phyloP scores from a whole-genome alignment of 2,888 invertebrate genomes.

The Macroteleia sp. region DNA sequence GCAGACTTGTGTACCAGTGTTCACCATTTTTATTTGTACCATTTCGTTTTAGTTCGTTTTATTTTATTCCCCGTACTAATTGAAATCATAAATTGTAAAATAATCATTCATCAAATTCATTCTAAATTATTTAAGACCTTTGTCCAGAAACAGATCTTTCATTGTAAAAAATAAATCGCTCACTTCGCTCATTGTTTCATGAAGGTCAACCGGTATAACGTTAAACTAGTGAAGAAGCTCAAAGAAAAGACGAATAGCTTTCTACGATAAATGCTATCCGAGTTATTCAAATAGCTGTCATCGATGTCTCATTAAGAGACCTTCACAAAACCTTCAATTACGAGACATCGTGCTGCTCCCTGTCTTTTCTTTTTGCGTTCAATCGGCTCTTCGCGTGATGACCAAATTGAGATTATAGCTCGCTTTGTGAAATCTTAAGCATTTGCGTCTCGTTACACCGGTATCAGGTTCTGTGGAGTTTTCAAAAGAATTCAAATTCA shows the following conservation, averaged over 20 bases:
- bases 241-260: conserved; percentile 64
- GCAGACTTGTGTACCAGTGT: conserved; percentile 23
- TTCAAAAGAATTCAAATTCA: conserved; percentile 4
- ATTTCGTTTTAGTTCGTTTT: not conserved
- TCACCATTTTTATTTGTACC: not conserved
- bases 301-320: conserved; percentile 69
- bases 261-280: conserved; percentile 63
- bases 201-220: conserved; percentile 42
- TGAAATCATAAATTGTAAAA: conserved; percentile 17
- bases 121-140: not conserved
- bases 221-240: conserved; percentile 27
- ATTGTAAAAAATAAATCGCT: conserved; percentile 12
- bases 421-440: conserved; percentile 20
- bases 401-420: conserved; percentile 32
- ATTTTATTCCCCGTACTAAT: too few species aligned
- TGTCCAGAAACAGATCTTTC: not conserved
- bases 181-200: conserved; percentile 6
- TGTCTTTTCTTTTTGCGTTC: conserved; percentile 22
- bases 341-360: conserved; percentile 18
- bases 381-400: conserved; percentile 12
- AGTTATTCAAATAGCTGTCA: conserved; percentile 69
- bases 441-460: conserved; percentile 22
- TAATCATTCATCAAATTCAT: conserved; percentile 21
- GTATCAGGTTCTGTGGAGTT: not conserved
- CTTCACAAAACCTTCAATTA: conserved; percentile 63